A percentile compares a stretch with the other conserved stretches of the same genome.
Evolutionary conservation across 2,797 vertebrate genomes (phyloP).

Genomic region (Scyliorhinus canicula): DNA sequence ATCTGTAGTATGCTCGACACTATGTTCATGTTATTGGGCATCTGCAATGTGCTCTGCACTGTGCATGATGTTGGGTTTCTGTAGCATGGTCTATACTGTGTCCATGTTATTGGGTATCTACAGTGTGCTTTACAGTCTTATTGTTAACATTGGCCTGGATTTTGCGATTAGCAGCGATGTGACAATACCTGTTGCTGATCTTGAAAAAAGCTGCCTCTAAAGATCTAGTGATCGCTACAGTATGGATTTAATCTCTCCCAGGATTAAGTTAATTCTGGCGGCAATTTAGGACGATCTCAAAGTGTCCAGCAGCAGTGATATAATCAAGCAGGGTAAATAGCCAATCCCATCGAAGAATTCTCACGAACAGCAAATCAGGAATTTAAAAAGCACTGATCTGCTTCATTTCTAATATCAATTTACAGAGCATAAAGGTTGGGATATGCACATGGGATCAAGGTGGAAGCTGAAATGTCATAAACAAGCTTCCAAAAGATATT

Average conservation of each 20-base stretch:
- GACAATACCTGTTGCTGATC: background rate
- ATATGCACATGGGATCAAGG: background rate
- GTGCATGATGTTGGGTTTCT: too few species aligned
- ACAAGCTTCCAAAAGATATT: background rate
- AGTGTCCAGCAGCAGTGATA: too few species aligned
- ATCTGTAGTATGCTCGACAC: background rate
- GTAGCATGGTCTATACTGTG: background rate
- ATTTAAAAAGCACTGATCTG: background rate
- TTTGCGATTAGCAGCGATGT: background rate
- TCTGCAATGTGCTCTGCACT: background rate
- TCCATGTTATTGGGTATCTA: background rate
- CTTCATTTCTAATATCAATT: background rate
- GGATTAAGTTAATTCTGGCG: background rate
- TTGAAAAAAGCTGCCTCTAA: background rate
- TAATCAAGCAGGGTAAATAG: background rate
- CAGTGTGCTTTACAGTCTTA: background rate
- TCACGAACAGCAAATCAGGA: background rate
- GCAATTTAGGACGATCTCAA: background rate
- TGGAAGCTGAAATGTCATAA: background rate
- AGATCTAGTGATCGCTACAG: background rate
- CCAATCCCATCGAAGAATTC: background rate
- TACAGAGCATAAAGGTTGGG: background rate
- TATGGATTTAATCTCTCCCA: background rate
- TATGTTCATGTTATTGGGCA: background rate
- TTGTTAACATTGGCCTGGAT: background rate